These are phyloP conservation scores for Aurelia coerulea DNA, from an alignment of 30 jellyfish, hydroid and myxozoan genomes.

Conservation along the genomic window DNA sequence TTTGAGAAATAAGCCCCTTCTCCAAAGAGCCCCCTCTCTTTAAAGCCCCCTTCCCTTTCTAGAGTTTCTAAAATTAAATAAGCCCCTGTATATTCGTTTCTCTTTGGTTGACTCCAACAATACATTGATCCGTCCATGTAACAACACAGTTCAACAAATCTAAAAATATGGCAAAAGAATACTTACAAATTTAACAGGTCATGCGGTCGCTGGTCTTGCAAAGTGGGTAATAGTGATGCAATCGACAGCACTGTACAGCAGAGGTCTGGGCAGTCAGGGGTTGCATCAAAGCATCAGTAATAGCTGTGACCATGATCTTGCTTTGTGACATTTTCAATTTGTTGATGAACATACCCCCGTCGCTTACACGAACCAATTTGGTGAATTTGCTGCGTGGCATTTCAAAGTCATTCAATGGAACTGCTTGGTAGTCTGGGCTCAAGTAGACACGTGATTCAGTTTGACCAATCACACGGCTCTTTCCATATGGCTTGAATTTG, in stretches of 20 bases:
- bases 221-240: conserved; percentile 37
- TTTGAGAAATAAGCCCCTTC: too few species aligned
- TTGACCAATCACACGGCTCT: conserved; percentile 87
- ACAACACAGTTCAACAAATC: too few species aligned
- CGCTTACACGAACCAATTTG: conserved; percentile 66
- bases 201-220: conserved; percentile 54
- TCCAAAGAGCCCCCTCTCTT: too few species aligned
- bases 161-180: not conserved
- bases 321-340: conserved; percentile 40
- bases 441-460: conserved; percentile 70
- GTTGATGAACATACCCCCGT: conserved; percentile 83
- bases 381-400: conserved; percentile 71
- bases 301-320: conserved; percentile 52
- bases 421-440: conserved; percentile 73
- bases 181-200: conserved; percentile 37
- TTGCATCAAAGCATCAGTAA: conserved; percentile 60
- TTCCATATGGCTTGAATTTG: conserved; percentile 60
- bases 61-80: too few species aligned
- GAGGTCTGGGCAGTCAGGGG: conserved; percentile 23
- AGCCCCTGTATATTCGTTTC: too few species aligned
- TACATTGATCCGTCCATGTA: too few species aligned
- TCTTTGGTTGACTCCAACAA: too few species aligned
- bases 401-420: conserved; percentile 40
- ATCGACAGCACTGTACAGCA: conserved; percentile 45
- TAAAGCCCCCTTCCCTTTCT: too few species aligned